Percentiles rank a stretch among this genome's conserved stretches.
Evolutionary conservation across 92 coral and sea anemone species (phyloP).

Genomic region (Parazoanthus atlanticus): DNA sequence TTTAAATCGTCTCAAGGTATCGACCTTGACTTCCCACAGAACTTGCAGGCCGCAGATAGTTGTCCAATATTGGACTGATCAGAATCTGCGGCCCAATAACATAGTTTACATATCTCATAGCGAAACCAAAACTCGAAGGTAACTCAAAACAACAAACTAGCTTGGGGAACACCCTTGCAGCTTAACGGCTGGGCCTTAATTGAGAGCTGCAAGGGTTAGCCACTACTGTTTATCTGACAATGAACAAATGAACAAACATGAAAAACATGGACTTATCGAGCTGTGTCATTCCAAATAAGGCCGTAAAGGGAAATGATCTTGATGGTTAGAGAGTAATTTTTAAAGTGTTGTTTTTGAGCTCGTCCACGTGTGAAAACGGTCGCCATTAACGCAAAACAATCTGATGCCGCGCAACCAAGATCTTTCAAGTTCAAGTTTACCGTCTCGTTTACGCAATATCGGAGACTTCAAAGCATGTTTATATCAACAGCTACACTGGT

Average conservation of each 20-base stretch:
- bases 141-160: background rate
- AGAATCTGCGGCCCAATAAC: background rate
- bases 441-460: background rate
- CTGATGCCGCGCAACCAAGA: conserved; percentile 13
- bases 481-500: background rate
- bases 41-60: background rate
- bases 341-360: background rate
- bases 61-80: background rate
- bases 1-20: too few species aligned
- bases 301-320: background rate
- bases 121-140: background rate
- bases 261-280: background rate
- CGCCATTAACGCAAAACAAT: background rate
- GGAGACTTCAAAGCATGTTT: conserved; percentile 16
- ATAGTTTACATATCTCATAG: background rate
- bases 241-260: background rate
- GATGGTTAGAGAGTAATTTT: background rate
- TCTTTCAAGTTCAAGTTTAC: background rate
- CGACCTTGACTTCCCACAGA: background rate
- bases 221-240: background rate
- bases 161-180: background rate
- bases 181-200: too few species aligned
- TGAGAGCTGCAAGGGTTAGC: too few species aligned
- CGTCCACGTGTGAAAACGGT: background rate
- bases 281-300: background rate